Evolutionary conservation across 2,797 vertebrate species (phyloP), one percentile per base, ranked within the genome.

Genomic region (Amphiprion clarkii): DNA sequence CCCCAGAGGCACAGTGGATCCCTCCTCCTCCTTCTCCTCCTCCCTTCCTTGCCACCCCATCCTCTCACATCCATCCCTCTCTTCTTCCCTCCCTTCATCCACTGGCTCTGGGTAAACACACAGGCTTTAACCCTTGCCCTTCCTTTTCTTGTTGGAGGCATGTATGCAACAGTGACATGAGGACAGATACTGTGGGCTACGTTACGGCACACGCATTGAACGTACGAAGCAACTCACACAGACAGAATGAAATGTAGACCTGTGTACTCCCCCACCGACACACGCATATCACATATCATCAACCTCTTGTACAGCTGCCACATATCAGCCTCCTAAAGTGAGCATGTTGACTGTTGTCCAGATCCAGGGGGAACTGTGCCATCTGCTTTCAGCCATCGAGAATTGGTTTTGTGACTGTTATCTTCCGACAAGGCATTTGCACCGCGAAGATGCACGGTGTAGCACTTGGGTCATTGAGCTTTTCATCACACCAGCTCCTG

Each of bases 1-100:
- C 70, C 87, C 85, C 84, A 81, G 85, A 90, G 65, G 56, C 89
- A 84, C 82, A 82, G 85, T 48, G 29, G 80, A 76, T 72, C 67
- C 73, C 80, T 75, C 75, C 14, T 23, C 23, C 23, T 44, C 71
- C 52, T 44, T 25, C 19, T 67, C 16, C 52, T 40, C 29, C 19
- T 67, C 16, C 17, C 53, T 19, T 53, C 57, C 40, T 67, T 67
- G 31, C 53, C 61, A 67, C 67, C 64, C 68, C 54, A 59, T 86
- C 76, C 72, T 80, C 71, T 82, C 71, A 58, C 74, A 61, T 76
- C 81, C 79, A 72, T 74, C 67, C 76, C 55, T 74, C 69, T 78
- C 72, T 23, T 80, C 73, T 76, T 74, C 54, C 68, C 61, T 79
- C 71, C 60, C 56, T 58, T 83, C 72, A 72, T 87, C 71, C 80